Percentiles rank a stretch among this genome's conserved stretches.
phyloP scores from a whole-genome alignment of 2,113 vertebrate genomes.

The Micronycteris hirsuta region DNA sequence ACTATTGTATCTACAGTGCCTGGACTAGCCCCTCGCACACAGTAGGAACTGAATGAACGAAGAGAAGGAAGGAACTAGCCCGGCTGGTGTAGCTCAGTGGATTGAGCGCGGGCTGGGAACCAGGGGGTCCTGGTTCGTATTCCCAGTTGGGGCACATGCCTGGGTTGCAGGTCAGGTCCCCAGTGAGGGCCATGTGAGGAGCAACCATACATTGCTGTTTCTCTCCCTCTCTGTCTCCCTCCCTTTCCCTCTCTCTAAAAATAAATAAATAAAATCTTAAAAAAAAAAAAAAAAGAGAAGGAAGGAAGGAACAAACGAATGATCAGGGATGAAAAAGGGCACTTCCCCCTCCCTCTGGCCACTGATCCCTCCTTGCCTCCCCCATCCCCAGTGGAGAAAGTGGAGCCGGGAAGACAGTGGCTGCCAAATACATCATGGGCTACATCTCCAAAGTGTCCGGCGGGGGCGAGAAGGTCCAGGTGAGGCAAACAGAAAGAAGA shows the following conservation, averaged over 20 bases:
- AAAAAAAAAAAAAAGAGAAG: too few species aligned
- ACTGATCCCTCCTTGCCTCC: background rate
- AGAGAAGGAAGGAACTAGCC: background rate
- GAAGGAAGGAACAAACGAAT: background rate
- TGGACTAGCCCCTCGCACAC: background rate
- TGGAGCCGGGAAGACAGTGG: constrained; percentile 96
- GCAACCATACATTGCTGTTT: too few species aligned
- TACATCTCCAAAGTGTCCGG: constrained; percentile 99
- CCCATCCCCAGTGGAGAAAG: constrained; percentile 89
- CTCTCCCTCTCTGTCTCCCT: too few species aligned
- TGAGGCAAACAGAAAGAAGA: constrained; percentile 61
- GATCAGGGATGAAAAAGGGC: background rate
- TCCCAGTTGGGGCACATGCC: too few species aligned
- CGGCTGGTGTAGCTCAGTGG: too few species aligned
- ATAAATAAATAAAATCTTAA: too few species aligned
- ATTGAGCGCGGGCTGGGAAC: too few species aligned
- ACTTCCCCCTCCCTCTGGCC: background rate
- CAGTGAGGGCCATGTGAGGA: too few species aligned
- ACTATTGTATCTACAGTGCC: background rate
- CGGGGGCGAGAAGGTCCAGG: constrained; percentile 96
- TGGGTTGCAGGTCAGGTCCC: too few species aligned
- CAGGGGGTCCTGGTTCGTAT: too few species aligned
- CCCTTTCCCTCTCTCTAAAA: too few species aligned
- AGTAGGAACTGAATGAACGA: background rate
- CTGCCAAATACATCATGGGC: constrained; percentile 98